Evolutionary conservation across 1,140 invertebrate species (phyloP).

Genomic region (Cydia pomonella): DNA sequence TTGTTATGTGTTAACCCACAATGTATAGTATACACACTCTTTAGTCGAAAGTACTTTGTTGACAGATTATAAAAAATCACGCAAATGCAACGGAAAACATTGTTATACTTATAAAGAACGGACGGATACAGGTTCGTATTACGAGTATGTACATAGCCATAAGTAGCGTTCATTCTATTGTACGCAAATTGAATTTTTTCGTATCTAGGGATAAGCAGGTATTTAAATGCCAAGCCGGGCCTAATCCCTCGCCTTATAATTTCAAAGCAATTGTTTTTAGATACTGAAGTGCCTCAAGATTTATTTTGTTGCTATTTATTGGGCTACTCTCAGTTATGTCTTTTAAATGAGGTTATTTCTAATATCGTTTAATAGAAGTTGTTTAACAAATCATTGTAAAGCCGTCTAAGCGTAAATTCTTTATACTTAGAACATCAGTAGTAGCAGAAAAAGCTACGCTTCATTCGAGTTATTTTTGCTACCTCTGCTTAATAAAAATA

Average conservation of each 20-base stretch:
- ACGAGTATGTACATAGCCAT: conserved; percentile 6
- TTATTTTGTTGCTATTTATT: neutral
- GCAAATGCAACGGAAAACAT: neutral
- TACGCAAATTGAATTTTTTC: conserved; percentile 20
- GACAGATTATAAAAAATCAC: neutral
- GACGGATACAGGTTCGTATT: conserved; percentile 6
- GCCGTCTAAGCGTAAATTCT: neutral
- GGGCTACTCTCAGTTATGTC: neutral
- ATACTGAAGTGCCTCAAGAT: neutral
- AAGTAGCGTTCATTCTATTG: conserved; percentile 21
- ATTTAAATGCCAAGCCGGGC: conserved; percentile 28
- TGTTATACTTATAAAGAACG: conserved; percentile 18
- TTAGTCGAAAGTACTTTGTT: neutral
- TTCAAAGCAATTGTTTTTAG: conserved; percentile 23
- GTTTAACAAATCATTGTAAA: too few species aligned
- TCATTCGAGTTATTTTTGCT: too few species aligned
- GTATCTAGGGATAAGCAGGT: conserved; percentile 25
- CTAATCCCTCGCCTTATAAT: conserved; percentile 26
- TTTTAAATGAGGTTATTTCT: too few species aligned
- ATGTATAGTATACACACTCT: too few species aligned
- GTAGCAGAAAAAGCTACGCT: too few species aligned
- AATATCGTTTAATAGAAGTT: too few species aligned
- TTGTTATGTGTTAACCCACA: too few species aligned
- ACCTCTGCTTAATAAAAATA: too few species aligned
- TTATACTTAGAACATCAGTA: neutral